Evolutionary conservation across 2,113 vertebrate species (phyloP).

Genomic region (Cheilinus undulatus): DNA sequence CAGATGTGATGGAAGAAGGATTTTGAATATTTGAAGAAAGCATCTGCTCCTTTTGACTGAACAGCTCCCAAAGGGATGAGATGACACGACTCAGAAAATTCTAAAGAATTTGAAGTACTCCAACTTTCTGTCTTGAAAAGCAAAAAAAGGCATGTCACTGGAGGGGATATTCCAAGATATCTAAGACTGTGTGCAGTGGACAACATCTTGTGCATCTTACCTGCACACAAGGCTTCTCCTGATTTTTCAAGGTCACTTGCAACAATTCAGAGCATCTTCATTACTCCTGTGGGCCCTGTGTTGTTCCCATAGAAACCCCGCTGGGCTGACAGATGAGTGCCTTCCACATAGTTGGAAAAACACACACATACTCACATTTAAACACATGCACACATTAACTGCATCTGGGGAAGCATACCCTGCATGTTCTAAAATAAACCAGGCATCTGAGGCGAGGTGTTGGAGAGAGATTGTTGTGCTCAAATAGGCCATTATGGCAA

Average conservation of each 20-base stretch:
- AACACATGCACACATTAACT: constrained; percentile 47
- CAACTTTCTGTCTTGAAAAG: not conserved
- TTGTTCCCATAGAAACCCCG: constrained; percentile 83
- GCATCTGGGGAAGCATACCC: constrained; percentile 58
- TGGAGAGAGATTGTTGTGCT: constrained; percentile 71
- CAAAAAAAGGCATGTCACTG: constrained; percentile 10
- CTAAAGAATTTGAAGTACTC: not conserved
- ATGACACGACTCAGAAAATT: not conserved
- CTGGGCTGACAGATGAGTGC: constrained; percentile 80
- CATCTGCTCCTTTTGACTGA: constrained; percentile 9
- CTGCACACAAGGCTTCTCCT: constrained; percentile 50
- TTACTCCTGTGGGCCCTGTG: constrained; percentile 69
- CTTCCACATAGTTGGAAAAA: constrained; percentile 70
- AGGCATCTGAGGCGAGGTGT: constrained; percentile 72
- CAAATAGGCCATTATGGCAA: constrained; percentile 78
- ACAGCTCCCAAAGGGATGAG: not conserved
- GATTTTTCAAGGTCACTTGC: constrained; percentile 75
- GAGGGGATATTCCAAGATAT: not conserved
- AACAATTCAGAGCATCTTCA: constrained; percentile 78
- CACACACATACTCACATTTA: constrained; percentile 21
- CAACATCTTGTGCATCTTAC: constrained; percentile 3
- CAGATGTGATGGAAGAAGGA: not conserved
- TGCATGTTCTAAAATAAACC: constrained; percentile 80
- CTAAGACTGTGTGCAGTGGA: not conserved
- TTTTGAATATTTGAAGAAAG: constrained; percentile 19